These are phyloP conservation scores for Zygothrica quintamaculata DNA, from an alignment of 2,888 invertebrate genomes.

Conservation along the genomic window DNA sequence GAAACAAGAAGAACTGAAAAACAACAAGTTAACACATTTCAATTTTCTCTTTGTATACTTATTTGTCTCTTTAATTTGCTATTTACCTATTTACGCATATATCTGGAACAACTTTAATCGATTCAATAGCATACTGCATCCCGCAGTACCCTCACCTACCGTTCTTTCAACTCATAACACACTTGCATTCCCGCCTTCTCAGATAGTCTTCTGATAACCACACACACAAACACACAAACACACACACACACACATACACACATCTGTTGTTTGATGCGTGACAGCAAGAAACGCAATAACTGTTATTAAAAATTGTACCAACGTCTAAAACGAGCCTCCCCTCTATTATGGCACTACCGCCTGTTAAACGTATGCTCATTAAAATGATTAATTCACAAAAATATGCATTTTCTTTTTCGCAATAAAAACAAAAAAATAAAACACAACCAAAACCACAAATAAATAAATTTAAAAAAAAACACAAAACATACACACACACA, in stretches of 20 bases:
- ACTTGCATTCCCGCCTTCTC: neutral
- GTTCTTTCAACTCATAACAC: neutral
- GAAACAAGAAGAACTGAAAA: constrained; percentile 16
- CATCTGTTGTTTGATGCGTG: constrained; percentile 63
- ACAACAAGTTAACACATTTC: constrained; percentile 29
- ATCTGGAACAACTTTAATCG: constrained; percentile 11
- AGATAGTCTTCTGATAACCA: constrained; percentile 5
- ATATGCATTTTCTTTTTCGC: constrained; percentile 53
- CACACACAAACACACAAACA: constrained; percentile 6
- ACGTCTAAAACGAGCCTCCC: constrained; percentile 37
- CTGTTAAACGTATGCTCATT: constrained; percentile 67
- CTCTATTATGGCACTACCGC: constrained; percentile 42
- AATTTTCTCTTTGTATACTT: constrained; percentile 21
- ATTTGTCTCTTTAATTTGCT: constrained; percentile 35
- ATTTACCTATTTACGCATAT: constrained; percentile 25
- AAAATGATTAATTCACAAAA: constrained; percentile 69
- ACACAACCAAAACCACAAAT: constrained; percentile 25
- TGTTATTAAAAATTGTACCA: constrained; percentile 55
- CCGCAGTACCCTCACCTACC: neutral
- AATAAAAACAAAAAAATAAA: constrained; percentile 26
- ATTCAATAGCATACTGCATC: neutral
- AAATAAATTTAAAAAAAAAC: constrained; percentile 30
- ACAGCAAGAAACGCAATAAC: constrained; percentile 68
- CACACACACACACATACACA: constrained; percentile 6
- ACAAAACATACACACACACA: constrained; percentile 24